These are phyloP conservation scores for Corydoras sp. DNA, from an alignment of 2,113 vertebrate genomes.

Conservation along the genomic window DNA sequence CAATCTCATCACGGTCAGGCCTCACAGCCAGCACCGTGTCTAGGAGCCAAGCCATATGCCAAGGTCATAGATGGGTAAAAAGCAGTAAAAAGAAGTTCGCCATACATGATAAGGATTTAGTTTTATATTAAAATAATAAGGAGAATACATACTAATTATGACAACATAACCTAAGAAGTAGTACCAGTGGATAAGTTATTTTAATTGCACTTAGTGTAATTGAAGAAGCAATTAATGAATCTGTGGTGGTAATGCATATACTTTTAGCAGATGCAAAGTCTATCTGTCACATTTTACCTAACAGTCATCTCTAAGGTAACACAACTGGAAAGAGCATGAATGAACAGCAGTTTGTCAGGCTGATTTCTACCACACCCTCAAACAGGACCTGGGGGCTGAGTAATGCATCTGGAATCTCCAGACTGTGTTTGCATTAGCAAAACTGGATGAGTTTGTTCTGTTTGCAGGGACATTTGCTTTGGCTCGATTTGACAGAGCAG, in stretches of 20 bases:
- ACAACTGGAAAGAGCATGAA: slow-evolving; percentile 41
- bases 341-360: slow-evolving; percentile 23
- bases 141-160: not conserved
- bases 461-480: slow-evolving; percentile 34
- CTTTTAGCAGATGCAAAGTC: not conserved
- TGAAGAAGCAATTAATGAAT: not conserved
- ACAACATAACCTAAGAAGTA: not conserved
- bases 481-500: slow-evolving; percentile 21
- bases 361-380: slow-evolving; percentile 31
- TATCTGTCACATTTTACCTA: not conserved
- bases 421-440: slow-evolving; percentile 68
- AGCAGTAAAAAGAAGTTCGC: slow-evolving; percentile 3
- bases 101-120: not conserved
- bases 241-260: not conserved
- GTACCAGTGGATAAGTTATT: not conserved
- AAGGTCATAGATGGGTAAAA: slow-evolving; percentile 41
- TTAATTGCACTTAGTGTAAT: not conserved
- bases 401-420: slow-evolving; percentile 66
- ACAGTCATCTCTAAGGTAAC: not conserved
- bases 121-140: not conserved
- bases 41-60: slow-evolving; percentile 46
- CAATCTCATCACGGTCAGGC: slow-evolving; percentile 46
- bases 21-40: slow-evolving; percentile 44
- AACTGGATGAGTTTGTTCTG: slow-evolving; percentile 57
- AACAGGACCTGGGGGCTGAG: slow-evolving; percentile 28